Evolutionary conservation across 2,888 invertebrate genomes (phyloP), one percentile per base, ranked within the genome.

Genomic region (Mylabris sibirica): DNA sequence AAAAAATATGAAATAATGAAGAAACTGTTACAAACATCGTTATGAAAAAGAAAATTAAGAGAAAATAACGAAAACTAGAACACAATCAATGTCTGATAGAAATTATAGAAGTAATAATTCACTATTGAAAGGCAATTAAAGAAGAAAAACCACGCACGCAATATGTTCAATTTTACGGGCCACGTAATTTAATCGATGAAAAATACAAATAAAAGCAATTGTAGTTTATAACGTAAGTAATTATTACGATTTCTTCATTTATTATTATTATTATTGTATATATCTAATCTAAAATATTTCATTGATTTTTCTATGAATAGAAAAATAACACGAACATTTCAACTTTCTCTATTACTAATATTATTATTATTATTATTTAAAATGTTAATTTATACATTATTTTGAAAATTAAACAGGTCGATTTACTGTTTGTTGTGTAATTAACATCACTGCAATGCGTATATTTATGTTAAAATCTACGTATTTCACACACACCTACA

Each of bases 331-430:
- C 44, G 26, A 30, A 30, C 30, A 30, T 30, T 30, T 30, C 30
- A 63, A 68, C 68, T 68, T 68, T 68, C 68, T 64, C 68, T 64
- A 64, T 67, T 63, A 68, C n/a, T 1, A 44, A 6, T 17, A 41
- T 41, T 12, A 41, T 41, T 41, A 41, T 41, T 41, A 41, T n/a
- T n/a, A 38, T 38, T 41, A 44, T 44, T 49, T 49, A 41, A 64
- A 68, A 68, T 68, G 68, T 64, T 64, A 68, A 68, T 68, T 61
- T 30, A 68, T 41, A 53, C 64, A 68, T 57, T 41, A 67, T 49
- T 49, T 60, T 67, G 60, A 63, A 60, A 67, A 53, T 57, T 59
- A 20, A 63, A 64, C 64, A 60, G 64, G 64, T 49, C 41, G 64
- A 68, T 64, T 64, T 68, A 44, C 5, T 11, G 20, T 49, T 49